These are phyloP conservation scores for Beris morrisii DNA, from an alignment of 2,888 invertebrate genomes.

Conservation along the genomic window DNA sequence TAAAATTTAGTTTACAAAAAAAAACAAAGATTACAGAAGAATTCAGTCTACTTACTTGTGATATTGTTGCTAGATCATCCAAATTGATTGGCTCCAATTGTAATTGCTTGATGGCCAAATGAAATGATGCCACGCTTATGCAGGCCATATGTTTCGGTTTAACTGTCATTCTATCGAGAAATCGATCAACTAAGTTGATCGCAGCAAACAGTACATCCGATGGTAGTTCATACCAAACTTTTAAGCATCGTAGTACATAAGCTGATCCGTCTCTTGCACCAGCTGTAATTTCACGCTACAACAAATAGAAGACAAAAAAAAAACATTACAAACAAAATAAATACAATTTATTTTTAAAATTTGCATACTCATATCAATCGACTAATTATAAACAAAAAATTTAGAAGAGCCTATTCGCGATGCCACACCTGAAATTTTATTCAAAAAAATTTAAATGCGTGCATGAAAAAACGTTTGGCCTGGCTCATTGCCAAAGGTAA, in stretches of 20 bases:
- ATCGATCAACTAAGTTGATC: conserved; percentile 78
- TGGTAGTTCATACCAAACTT: conserved; percentile 83
- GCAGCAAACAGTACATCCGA: conserved; percentile 77
- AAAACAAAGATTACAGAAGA: neutral
- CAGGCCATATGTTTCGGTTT: conserved; percentile 83
- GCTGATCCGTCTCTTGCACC: conserved; percentile 79
- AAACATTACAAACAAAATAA: no score
- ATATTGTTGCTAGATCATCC: conserved; percentile 67
- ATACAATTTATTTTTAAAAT: no score
- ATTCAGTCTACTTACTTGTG: conserved; percentile 49
- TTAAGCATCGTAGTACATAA: conserved; percentile 77
- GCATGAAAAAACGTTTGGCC: no score
- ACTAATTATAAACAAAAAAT: no score
- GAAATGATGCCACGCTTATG: conserved; percentile 83
- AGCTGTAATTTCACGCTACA: conserved; percentile 67
- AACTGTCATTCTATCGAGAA: conserved; percentile 81
- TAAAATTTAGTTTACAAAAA: neutral
- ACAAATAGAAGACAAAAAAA: neutral
- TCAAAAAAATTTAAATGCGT: no score
- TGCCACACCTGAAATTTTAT: no score
- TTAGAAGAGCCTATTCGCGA: no score
- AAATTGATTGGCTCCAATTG: conserved; percentile 63
- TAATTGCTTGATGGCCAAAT: conserved; percentile 74
- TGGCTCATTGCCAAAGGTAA: no score
- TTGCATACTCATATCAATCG: no score